Evolutionary conservation across 2,888 invertebrate genomes (phyloP), one percentile per base, ranked within the genome.

Genomic region (Exocentrus adspersus): DNA sequence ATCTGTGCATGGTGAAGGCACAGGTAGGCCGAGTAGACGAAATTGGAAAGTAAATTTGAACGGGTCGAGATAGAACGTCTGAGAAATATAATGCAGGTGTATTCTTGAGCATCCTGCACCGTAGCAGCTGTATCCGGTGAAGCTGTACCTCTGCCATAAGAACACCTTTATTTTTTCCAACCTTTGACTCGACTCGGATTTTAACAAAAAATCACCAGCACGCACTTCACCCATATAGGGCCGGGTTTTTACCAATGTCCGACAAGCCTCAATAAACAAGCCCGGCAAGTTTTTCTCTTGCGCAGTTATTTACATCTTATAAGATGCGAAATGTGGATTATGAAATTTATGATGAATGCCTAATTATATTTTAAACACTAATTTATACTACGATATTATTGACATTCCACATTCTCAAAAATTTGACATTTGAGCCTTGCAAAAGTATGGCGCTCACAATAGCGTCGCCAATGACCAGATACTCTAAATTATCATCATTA

Each of bases 121-220:
- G 64, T 67, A 72, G 79, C 82, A 82, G 82, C 82, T 82, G 82
- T 82, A 81, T 82, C 82, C 82, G 82, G 82, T 78, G 77, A 79
- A 75, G 77, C 76, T 77, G 77, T 75, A 72, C 70, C 68, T 62
- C 68, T 65, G 63, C 62, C 62, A 64, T 58, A 68, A 73, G 74
- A 77, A 79, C 80, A 80, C 79, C 80, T 80, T 80, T 72, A 70
- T 65, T 70, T 70, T 64, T 70, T 65, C 62, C 62, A 58, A 65
- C 56, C 53, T 62, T 59, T 61, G 68, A 62, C 64, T 67, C 64
- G 60, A 63, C 64, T 67, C 54, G 50, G 9, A 45, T 60, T 45
- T 60, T 50, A 41, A 59, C 41, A 32, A 50, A 32, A 48, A 50
- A 37, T 56, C 41, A 48, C 37, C n/a, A 32, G 14, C 24, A 24